phyloP scores from a whole-genome alignment of 1,140 invertebrate genomes.

The Drosophila albomicans region DNA sequence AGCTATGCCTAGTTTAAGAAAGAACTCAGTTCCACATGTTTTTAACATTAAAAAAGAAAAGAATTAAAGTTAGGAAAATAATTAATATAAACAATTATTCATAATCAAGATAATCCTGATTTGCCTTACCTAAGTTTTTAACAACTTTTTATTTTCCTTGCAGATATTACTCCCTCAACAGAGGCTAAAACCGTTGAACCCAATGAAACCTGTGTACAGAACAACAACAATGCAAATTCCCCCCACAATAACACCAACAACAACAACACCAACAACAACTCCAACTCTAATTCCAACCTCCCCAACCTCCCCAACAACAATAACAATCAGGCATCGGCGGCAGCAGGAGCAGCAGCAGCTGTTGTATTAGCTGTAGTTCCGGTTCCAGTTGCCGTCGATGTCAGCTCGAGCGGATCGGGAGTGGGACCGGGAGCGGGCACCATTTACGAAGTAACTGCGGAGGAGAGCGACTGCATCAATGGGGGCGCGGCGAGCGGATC shows the following conservation, averaged over 20 bases:
- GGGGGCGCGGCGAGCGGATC: conserved; percentile 49
- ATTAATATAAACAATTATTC: no score
- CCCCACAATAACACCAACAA: conserved; percentile 64
- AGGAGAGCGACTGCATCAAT: conserved; percentile 77
- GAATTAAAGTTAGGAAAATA: no score
- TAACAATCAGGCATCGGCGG: conserved; percentile 35
- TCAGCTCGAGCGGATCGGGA: conserved; percentile 34
- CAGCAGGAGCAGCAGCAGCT: conserved; percentile 6
- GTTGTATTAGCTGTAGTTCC: not conserved
- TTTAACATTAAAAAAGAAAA: no score
- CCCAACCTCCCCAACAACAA: conserved; percentile 25
- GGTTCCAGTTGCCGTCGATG: not conserved
- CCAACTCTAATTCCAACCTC: conserved; percentile 56
- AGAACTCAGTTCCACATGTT: no score
- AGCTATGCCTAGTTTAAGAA: no score
- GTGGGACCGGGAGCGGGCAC: conserved; percentile 30
- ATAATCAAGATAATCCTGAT: no score
- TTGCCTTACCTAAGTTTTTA: not conserved
- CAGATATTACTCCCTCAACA: conserved; percentile 82
- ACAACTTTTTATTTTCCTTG: not conserved
- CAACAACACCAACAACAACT: conserved; percentile 43
- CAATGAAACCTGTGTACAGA: conserved; percentile 81
- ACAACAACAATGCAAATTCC: conserved; percentile 67
- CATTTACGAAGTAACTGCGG: conserved; percentile 76
- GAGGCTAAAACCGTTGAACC: conserved; percentile 82